phyloP scores from a whole-genome alignment of 1,140 invertebrate species.

The Apis mellifera region Amel_HAv3.1 CM009941.2:8876501-8877000 shows the following conservation, averaged over 20 bases:
- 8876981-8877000: constrained; percentile 60
- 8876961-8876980: constrained; percentile 55
- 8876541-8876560: too few relatives aligned
- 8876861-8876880: constrained; percentile 43
- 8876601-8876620: too few relatives aligned
- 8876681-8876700: background rate
- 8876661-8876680: background rate
- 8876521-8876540: too few relatives aligned
- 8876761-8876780: background rate
- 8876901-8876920: constrained; percentile 49
- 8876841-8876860: constrained; percentile 45
- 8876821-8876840: background rate
- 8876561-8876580: too few relatives aligned
- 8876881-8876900: constrained; percentile 27
- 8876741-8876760: constrained; percentile 3
- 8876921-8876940: constrained; percentile 26
- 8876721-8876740: too few relatives aligned
- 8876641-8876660: background rate
- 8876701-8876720: background rate
- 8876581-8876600: too few relatives aligned
- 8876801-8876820: background rate
- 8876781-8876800: background rate
- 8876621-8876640: too few relatives aligned
- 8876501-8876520: too few relatives aligned
- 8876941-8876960: constrained; percentile 10